Conservation (phyloP, 2,888 invertebrate genomes). For the Leptopilina myrica region DNA sequence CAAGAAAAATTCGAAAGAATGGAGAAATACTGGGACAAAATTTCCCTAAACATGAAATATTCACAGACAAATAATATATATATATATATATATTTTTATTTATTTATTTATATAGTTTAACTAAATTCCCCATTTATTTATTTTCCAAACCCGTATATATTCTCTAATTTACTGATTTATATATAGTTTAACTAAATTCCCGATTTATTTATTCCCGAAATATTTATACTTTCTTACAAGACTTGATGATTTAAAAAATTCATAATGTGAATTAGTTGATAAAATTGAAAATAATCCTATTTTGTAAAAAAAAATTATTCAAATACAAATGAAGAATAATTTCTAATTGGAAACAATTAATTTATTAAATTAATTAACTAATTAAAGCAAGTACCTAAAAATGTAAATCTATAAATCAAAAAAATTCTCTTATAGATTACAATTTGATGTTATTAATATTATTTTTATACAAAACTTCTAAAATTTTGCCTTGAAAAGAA, state of each 20-base stretch:
- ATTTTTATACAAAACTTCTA: neutral
- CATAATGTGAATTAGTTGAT: too few relatives aligned
- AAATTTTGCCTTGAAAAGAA: neutral
- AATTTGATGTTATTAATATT: constrained; percentile 8
- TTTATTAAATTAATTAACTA: too few relatives aligned
- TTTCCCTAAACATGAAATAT: neutral
- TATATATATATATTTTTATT: neutral
- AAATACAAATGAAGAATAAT: too few relatives aligned
- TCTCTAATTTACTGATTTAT: too few relatives aligned
- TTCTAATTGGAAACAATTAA: too few relatives aligned
- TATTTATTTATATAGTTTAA: neutral
- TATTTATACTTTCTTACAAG: too few relatives aligned
- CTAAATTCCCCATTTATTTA: neutral
- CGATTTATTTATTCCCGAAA: too few relatives aligned
- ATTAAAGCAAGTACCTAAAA: neutral
- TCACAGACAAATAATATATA: neutral
- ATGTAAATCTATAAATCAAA: neutral
- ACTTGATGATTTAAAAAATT: too few relatives aligned
- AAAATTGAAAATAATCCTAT: too few relatives aligned
- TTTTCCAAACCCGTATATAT: too few relatives aligned
- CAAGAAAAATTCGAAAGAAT: neutral
- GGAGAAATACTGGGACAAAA: neutral
- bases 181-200: neutral
- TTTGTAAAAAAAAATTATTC: too few relatives aligned
- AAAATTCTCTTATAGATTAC: neutral